Conservation (phyloP, 2,888 invertebrate genomes). For the Girardia tigrina region DNA sequence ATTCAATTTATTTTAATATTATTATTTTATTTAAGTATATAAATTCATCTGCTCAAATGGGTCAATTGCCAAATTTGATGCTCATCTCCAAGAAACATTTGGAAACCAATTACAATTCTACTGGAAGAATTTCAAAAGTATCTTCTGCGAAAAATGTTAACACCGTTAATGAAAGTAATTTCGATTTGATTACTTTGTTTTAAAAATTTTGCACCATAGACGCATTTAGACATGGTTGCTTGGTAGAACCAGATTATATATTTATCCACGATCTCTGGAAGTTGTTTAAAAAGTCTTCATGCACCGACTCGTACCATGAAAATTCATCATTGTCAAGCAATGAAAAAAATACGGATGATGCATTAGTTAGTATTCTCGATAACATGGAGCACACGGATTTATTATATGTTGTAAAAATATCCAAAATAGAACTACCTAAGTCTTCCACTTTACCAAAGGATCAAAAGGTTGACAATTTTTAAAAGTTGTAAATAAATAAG, state of each 20-base stretch:
- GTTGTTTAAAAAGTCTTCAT: background rate
- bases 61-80: background rate
- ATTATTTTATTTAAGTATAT: background rate
- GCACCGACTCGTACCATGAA: background rate
- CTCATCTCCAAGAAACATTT: background rate
- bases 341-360: background rate
- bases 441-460: background rate
- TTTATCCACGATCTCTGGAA: slow-evolving; percentile 9
- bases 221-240: background rate
- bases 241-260: background rate
- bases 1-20: background rate
- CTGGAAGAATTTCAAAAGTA: no score
- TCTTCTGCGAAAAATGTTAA: no score
- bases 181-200: background rate
- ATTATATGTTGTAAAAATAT: background rate
- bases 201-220: background rate
- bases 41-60: background rate
- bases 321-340: background rate
- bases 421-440: background rate
- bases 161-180: background rate
- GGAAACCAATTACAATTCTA: background rate
- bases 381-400: background rate
- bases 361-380: background rate
- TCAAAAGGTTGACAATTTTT: no score
- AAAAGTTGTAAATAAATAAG: background rate